Evolutionary conservation across 2,888 invertebrate species (phyloP), one percentile per base, ranked within the genome.

Genomic region (Acanthosepion lycidas): DNA sequence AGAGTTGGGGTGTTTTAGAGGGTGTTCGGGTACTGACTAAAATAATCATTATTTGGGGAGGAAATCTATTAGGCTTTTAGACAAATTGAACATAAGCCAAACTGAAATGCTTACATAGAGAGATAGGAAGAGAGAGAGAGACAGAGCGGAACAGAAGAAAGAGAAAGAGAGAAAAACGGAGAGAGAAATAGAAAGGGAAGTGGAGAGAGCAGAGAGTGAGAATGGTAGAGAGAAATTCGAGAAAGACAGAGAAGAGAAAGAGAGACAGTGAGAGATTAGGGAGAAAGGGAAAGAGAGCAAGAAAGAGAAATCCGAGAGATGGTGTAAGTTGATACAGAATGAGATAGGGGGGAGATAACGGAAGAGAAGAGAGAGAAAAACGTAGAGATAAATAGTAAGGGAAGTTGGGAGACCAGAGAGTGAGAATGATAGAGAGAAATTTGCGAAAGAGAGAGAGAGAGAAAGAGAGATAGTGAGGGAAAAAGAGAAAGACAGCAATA

Each of bases 1-100:
- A 15, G 12, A 12, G 12, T n/a, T 78, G n/a, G 23, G 23, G 59
- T 33, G n/a, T 28, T 28, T 6, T 28, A 26, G 78, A 33, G n/a
- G n/a, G 78, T n/a, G n/a, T 3, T 15, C n/a, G n/a, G 78, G 78
- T 33, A 20, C 78, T 78, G n/a, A 78, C 78, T 78, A 78, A 33
- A 78, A 78, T 78, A 78, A 78, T 33, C n/a, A 78, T 33, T 78
- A 78, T 78, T 78, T 78, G 78, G 78, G n/a, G 78, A 78, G 78
- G 18, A 33, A 78, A 33, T 78, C 78, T 78, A 78, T 78, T 78
- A 33, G 78, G 78, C 78, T 15, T 78, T 78, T 78, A 78, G 78
- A 78, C 78, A 78, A 78, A 78, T 78, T n/a, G 78, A 78, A 78
- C 78, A 33, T 15, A 33, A 78, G 78, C n/a, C 78, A 15, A 33